Base-by-base conservation (phyloP, 1,140 invertebrate genomes). In the Halesus radiatus region DNA sequence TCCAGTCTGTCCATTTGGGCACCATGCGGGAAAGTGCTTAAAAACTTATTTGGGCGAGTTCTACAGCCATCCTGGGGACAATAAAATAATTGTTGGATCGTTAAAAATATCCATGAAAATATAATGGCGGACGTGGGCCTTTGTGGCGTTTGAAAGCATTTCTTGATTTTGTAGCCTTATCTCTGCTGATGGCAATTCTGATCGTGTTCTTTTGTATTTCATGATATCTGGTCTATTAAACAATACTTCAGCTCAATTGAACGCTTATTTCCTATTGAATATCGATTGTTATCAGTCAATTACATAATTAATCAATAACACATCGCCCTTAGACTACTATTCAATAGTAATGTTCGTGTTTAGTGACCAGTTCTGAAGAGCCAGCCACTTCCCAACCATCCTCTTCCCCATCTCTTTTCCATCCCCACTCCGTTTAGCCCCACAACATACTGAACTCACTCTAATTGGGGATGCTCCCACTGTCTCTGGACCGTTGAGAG, bases 41-140 rank as follows among this genome's bases (percentile, higher is more conserved):
- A 74, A 70, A 10, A 20, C 20, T 53, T 74, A 54, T 74, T 74
- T 74, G 37, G 53, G 16, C 70, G 16, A 74, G 52, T 74, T 74
- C 70, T 26, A 29, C 7, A 54, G 70, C 56, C 70, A 54, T 54
- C 54, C 29, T 8, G 26, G 70, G 50, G 22, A n/a, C 70, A 74
- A 74, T 74, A 18, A 74, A 74, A 74, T 74, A 74, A 74, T 74
- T 74, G 70, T 74, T 74, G 70, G 53, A 74, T 52, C 26, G 45
- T 74, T 74, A 74, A 64, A 70, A 70, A 70, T 23, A 74, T 52
- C 26, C 53, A 54, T 74, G 54, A 64, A 70, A 70, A 70, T 23
- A 70, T 50, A 70, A 37, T 52, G 66, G 37, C 62, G 26, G 62
- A 66, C 62, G 20, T 23, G 18, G 20, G 8, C 29, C 15, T 37